These are phyloP conservation scores for Otus scops DNA, from an alignment of 2,797 vertebrate genomes.

Conservation along the genomic window DNA sequence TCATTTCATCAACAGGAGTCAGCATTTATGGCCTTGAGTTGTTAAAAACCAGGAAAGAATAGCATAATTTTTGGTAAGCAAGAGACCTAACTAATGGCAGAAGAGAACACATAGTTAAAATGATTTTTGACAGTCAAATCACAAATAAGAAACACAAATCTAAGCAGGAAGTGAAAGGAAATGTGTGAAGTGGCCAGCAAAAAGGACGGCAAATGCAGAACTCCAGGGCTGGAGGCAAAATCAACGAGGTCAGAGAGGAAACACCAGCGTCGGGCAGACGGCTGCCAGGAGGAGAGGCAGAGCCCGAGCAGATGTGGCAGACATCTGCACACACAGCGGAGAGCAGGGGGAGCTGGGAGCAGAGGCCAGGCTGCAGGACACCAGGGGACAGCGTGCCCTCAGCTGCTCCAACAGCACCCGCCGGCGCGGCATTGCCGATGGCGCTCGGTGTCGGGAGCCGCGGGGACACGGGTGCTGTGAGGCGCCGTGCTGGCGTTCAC, in stretches of 20 bases:
- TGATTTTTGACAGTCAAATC: neutral
- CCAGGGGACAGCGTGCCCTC: neutral
- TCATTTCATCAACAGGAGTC: neutral
- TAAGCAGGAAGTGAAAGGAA: neutral
- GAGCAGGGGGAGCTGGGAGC: neutral
- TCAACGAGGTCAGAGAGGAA: neutral
- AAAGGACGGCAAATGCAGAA: neutral
- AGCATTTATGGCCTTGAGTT: neutral
- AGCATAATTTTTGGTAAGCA: neutral
- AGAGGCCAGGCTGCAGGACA: neutral
- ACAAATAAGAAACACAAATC: neutral
- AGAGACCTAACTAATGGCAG: neutral
- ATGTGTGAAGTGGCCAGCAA: neutral
- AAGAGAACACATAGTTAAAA: neutral
- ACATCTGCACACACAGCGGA: accelerated
- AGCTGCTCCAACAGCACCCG: neutral
- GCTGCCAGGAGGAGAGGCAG: neutral
- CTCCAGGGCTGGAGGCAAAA: neutral
- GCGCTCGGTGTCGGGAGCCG: too few species aligned
- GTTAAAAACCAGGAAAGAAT: neutral
- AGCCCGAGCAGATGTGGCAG: neutral
- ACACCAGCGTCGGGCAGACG: neutral
- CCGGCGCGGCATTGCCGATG: too few species aligned
- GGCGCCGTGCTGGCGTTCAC: too few species aligned
- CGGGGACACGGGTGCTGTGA: too few species aligned